Percentiles rank a stretch among this genome's conserved stretches.
Evolutionary conservation across 2,113 vertebrate species (phyloP).

Genomic region (Neotragus pygmaeus): DNA sequence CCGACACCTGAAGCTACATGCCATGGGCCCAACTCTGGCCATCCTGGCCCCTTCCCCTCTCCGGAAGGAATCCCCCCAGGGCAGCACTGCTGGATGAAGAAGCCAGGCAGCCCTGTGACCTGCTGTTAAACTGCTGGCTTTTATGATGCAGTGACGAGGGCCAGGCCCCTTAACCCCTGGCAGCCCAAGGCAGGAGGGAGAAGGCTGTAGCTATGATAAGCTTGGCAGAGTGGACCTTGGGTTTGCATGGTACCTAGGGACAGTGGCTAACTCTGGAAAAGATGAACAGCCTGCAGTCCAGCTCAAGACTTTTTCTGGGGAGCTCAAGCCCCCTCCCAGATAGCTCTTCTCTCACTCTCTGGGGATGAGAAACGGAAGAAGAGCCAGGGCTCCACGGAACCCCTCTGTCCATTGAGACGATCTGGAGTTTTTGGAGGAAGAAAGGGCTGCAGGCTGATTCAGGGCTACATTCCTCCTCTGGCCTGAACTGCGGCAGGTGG

Average conservation of each 20-base stretch:
- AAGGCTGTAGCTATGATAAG: background rate
- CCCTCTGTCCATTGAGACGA: background rate
- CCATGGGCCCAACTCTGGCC: background rate
- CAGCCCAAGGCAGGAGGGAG: background rate
- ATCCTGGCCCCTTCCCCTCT: background rate
- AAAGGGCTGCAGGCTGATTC: background rate
- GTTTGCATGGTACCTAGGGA: background rate
- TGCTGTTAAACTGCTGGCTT: conserved; percentile 41
- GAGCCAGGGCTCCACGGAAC: background rate
- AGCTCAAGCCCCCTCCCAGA: background rate
- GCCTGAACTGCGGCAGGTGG: background rate
- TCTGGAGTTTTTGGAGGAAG: background rate
- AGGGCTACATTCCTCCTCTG: background rate
- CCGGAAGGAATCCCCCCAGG: background rate
- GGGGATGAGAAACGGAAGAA: background rate
- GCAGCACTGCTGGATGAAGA: background rate
- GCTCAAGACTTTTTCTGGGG: background rate
- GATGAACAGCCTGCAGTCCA: background rate
- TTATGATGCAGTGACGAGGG: conserved; percentile 9
- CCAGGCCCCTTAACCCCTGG: conserved; percentile 8
- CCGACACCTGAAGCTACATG: background rate
- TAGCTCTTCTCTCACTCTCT: background rate
- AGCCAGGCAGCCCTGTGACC: background rate
- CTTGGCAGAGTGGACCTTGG: background rate
- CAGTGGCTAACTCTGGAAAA: background rate